Evolutionary conservation across 2,113 vertebrate genomes (phyloP), one percentile per base, ranked within the genome.

Genomic region (Rhinopomastus cyanomelas): DNA sequence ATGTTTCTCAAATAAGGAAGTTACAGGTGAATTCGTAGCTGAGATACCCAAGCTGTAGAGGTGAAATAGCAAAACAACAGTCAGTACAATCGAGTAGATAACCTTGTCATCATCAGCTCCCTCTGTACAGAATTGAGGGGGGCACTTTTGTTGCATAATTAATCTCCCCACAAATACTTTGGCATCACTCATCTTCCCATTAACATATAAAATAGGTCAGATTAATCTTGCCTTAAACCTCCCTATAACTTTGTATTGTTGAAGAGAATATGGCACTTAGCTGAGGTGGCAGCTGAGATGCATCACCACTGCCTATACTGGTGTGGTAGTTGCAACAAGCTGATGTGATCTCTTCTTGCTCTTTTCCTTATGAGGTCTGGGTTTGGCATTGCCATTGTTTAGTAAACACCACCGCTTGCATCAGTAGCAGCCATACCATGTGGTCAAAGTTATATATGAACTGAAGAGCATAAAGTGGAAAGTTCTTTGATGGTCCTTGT

Each of bases 201-300:
- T 93, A 95, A 77, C 80, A 83, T 49, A 53, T 85, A 34, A 93
- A 80, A 60, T 71, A 26, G 56, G 76, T 88, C 73, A 88, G 61
- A 88, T 95, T 82, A 96, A 60, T 95, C 94, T 91, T 55, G 11
- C 8, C 29, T 89, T 83, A 89, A 93, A 85, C 26, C 80, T 74
- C 56, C 20, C 37, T 48, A 42, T 60, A 80, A 73, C 72, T 77
- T 89, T 94, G 16, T 82, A 6, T 22, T 71, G 9, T 52, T 81
- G 18, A 37, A 49, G 10, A 68, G 19, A 80, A 18, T 73, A 62
- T 62, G 65, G 6, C 67, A 78, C 90, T 94, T 81, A 88, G 76
- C 44, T 95, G 85, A 83, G 29, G 42, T 80, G 51, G 59, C 61
- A 85, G 53, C 46, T 82, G 67, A 61, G 75, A 46, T 94, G 72